phyloP scores from a whole-genome alignment of 2,888 invertebrate species.

The Agrenia bidenticulata region DNA sequence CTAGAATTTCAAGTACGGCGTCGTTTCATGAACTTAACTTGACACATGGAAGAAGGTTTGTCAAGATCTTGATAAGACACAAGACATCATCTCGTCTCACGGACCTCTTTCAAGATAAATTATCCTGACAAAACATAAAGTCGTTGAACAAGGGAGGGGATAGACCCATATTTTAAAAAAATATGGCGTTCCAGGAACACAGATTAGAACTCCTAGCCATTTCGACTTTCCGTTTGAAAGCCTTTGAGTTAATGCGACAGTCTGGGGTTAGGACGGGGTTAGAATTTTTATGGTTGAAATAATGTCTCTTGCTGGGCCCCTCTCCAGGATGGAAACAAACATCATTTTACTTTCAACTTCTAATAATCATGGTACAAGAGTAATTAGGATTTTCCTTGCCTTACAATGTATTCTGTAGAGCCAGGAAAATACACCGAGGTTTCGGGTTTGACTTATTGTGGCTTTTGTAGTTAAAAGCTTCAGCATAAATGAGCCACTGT shows the following conservation, averaged over 20 bases:
- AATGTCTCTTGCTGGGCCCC: constrained; percentile 45
- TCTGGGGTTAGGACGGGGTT: constrained; percentile 5
- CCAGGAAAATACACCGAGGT: too few species aligned
- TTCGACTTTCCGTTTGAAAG: constrained; percentile 13
- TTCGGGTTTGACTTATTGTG: too few species aligned
- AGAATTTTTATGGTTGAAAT: constrained; percentile 43
- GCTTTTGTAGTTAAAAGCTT: too few species aligned
- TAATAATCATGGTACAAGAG: constrained; percentile 39
- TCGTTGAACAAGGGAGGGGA: constrained; percentile 10
- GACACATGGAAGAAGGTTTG: constrained; percentile 15
- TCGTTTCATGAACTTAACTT: constrained; percentile 5
- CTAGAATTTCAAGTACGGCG: too few species aligned
- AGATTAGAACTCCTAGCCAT: constrained; percentile 11
- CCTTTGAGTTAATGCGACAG: too few species aligned
- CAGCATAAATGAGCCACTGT: too few species aligned
- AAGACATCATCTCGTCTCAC: constrained; percentile 15
- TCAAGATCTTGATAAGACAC: constrained; percentile 24
- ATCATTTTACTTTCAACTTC: constrained; percentile 49
- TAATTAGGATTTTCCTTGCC: constrained; percentile 45
- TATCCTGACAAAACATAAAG: constrained; percentile 23
- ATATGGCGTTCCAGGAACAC: not conserved
- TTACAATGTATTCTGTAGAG: not conserved
- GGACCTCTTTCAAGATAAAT: constrained; percentile 18
- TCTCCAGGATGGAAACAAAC: constrained; percentile 34
- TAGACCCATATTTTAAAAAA: not conserved